Evolutionary conservation across 2,113 vertebrate genomes (phyloP), one percentile per base, ranked within the genome.

Genomic region (Phoenicopterus ruber): DNA sequence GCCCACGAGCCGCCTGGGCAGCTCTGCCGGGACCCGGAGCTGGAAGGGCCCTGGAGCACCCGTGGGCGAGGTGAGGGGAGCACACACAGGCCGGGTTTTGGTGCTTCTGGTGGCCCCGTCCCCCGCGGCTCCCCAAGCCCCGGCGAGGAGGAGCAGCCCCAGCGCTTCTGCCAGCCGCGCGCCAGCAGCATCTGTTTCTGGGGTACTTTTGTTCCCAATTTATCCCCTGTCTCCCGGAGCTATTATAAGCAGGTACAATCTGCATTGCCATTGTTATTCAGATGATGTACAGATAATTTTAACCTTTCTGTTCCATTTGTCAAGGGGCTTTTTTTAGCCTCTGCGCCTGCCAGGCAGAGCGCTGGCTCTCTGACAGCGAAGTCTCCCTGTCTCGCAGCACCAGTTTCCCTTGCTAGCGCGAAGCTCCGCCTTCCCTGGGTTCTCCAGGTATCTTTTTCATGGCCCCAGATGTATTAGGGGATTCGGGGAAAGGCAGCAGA

Each of bases 191-290:
- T 82, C 90, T 91, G 61, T 67, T 95, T 71, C 93, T 65, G 85
- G 93, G 96, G 89, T 89, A 59, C 77, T 93, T 95, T 92, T 96
- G 92, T 96, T 97, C 96, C 94, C 31, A 2, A 97, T 96, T 97
- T 96, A 94, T 96, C 88, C 90, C 90, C 90, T 85, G 96, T 96
- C 90, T 96, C 84, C 88, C 15, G 67, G 69, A 96, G 94, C 95
- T 97, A 94, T 96, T 96, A 84, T 95, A 91, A 96, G 96, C 88
- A 96, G 91, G 90, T 96, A 94, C 93, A 88, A 94, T 96, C 86
- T 95, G 95, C 91, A 90, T 96, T 59, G 66, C 96, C 90, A 96
- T 97, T 97, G 97, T 97, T 97, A 96, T 97, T 96, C 95, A 96
- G 95, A 97, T 97, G 94, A 96, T 92, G 94, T 95, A 88, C 88